Evolutionary conservation across 2,888 invertebrate genomes (phyloP).

Genomic region (Polydrusus pterygomalis): DNA sequence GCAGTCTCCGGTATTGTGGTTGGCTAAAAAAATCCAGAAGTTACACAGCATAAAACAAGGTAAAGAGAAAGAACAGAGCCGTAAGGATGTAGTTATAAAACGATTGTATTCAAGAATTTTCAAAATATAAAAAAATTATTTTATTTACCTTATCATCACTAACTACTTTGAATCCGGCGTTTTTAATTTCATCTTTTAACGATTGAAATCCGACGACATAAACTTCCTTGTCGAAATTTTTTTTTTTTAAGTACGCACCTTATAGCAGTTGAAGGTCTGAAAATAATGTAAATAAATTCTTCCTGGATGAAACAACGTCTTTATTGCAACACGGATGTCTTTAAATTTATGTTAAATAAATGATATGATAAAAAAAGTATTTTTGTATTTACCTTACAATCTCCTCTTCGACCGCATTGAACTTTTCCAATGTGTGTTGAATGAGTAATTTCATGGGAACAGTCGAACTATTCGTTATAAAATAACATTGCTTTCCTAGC

Average conservation of each 20-base stretch:
- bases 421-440: constrained; percentile 16
- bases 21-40: constrained; percentile 27
- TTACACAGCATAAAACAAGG: no score
- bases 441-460: constrained; percentile 19
- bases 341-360: no score
- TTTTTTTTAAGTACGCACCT: constrained; percentile 46
- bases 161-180: constrained; percentile 46
- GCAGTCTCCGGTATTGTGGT: constrained; percentile 25
- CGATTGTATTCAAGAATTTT: no score
- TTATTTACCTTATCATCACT: constrained; percentile 39
- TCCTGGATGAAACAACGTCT: no score
- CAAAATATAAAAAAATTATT: no score
- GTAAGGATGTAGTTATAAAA: no score
- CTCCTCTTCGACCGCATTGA: constrained; percentile 40
- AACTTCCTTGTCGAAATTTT: constrained; percentile 49
- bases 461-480: constrained; percentile 46
- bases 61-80: no score
- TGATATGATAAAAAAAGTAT: no score
- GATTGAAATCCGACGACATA: constrained; percentile 44
- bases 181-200: constrained; percentile 35
- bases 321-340: no score
- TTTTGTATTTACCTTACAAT: constrained; percentile 37
- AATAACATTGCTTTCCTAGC: constrained; percentile 48
- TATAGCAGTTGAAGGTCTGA: constrained; percentile 38
- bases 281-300: not conserved